Percentiles rank a stretch among this genome's conserved stretches.
These are phyloP conservation scores for Allygus modestus DNA, from an alignment of 2,888 invertebrate genomes.

Conservation along the genomic window DNA sequence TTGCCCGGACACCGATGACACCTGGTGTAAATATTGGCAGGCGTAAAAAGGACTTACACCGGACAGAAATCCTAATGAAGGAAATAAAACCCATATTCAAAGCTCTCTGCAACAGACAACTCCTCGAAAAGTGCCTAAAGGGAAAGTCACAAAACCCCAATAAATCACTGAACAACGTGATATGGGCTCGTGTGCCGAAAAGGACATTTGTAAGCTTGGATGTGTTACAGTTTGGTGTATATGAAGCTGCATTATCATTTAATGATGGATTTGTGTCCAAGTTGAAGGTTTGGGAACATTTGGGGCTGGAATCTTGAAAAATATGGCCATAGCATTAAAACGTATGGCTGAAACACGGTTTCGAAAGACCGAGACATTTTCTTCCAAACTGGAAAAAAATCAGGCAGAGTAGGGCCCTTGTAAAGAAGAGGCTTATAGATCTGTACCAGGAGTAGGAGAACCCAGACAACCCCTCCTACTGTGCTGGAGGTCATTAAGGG, in stretches of 20 bases:
- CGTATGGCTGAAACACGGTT: not conserved
- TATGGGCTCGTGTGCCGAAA: conserved; percentile 26
- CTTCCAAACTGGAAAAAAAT: conserved; percentile 8
- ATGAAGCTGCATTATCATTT: not conserved
- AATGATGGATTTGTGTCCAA: conserved; percentile 3
- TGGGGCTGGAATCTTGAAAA: conserved; percentile 24
- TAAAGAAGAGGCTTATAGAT: conserved; percentile 19
- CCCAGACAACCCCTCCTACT: conserved; percentile 34
- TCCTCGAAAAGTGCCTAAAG: too few relatives aligned
- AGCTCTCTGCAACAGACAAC: too few relatives aligned
- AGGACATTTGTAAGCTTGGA: conserved; percentile 2
- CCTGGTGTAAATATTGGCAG: too few relatives aligned
- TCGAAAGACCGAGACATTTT: not conserved
- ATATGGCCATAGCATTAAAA: not conserved
- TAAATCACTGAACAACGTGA: not conserved
- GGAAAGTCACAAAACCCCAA: too few relatives aligned
- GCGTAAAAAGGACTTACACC: too few relatives aligned
- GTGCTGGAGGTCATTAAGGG: too few relatives aligned
- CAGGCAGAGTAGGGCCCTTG: conserved; percentile 1
- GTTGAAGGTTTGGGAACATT: not conserved
- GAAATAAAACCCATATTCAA: too few relatives aligned
- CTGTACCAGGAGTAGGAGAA: not conserved
- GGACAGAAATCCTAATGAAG: too few relatives aligned
- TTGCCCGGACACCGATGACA: too few relatives aligned
- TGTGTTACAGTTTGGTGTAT: conserved; percentile 4